A percentile compares a stretch with the other conserved stretches of the same genome.
Evolutionary conservation across 1,140 invertebrate genomes (phyloP).

Genomic region (Drosophila nasuta): DNA sequence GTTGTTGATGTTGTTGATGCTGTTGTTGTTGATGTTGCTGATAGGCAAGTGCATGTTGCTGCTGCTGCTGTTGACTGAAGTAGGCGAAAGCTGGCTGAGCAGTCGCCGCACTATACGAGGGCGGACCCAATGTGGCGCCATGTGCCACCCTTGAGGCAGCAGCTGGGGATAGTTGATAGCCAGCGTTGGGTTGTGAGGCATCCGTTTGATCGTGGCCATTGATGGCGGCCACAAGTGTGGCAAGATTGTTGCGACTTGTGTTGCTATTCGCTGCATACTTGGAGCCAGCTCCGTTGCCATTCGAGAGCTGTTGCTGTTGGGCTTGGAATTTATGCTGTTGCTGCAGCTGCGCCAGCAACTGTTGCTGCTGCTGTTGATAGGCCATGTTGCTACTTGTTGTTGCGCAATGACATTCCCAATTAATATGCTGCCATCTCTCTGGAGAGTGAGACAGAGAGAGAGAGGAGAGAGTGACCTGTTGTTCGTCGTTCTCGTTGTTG

Average conservation of each 20-base stretch:
- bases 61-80: slow-evolving; percentile 61
- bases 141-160: slow-evolving; percentile 72
- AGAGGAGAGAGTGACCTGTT: background rate
- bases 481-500: slow-evolving; percentile 22
- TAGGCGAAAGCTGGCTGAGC: slow-evolving; percentile 68
- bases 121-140: slow-evolving; percentile 59
- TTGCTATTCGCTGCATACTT: slow-evolving; percentile 47
- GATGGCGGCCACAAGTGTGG: slow-evolving; percentile 79
- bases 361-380: slow-evolving; percentile 83
- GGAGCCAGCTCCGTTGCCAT: slow-evolving; percentile 40
- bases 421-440: slow-evolving; percentile 6
- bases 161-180: slow-evolving; percentile 70
- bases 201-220: slow-evolving; percentile 70
- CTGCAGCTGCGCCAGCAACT: slow-evolving; percentile 76
- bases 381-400: slow-evolving; percentile 79
- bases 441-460: slow-evolving; percentile 2
- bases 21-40: slow-evolving; percentile 63
- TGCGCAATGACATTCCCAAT: slow-evolving; percentile 74
- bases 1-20: slow-evolving; percentile 49
- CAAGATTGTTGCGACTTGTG: slow-evolving; percentile 81
- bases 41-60: slow-evolving; percentile 44
- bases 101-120: slow-evolving; percentile 71
- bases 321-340: slow-evolving; percentile 85
- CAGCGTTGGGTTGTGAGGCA: slow-evolving; percentile 19
- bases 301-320: slow-evolving; percentile 49